These are phyloP conservation scores for Rhea americana DNA, from an alignment of 2,113 vertebrate species.

Conservation along the genomic window DNA sequence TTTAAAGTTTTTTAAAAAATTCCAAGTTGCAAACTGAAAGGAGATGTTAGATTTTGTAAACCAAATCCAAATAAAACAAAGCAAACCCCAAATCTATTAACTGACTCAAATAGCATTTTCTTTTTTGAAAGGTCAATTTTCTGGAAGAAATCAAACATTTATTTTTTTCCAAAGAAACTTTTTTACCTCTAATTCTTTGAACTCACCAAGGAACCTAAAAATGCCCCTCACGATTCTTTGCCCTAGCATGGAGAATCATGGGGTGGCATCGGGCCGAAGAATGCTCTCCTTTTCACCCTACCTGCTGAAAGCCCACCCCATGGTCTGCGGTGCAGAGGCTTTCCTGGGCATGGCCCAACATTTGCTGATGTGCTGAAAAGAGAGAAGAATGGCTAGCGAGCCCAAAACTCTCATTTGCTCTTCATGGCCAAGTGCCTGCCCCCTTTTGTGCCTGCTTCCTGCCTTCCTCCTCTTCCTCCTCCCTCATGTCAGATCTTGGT, in stretches of 20 bases:
- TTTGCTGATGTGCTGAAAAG: background rate
- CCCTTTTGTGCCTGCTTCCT: background rate
- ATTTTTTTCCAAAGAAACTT: background rate
- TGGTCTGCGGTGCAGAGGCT: background rate
- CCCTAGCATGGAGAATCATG: background rate
- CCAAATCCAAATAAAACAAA: background rate
- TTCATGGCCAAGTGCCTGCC: background rate
- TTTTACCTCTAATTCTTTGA: background rate
- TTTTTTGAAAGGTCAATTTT: background rate
- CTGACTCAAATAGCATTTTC: background rate
- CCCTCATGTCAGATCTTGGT: accelerated
- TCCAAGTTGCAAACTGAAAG: background rate
- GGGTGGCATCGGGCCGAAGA: background rate
- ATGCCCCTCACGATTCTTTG: background rate
- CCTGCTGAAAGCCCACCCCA: background rate
- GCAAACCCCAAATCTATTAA: background rate
- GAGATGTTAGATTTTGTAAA: background rate
- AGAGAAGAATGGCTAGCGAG: background rate
- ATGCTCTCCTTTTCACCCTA: background rate
- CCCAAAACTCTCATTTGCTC: accelerated
- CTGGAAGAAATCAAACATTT: background rate
- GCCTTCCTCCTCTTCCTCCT: background rate
- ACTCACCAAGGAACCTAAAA: background rate
- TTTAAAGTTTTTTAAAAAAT: background rate
- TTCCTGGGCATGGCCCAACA: background rate